Evolutionary conservation across 1,140 invertebrate genomes (phyloP), one percentile per base, ranked within the genome.

Genomic region (Caenorhabditis remanei): DNA sequence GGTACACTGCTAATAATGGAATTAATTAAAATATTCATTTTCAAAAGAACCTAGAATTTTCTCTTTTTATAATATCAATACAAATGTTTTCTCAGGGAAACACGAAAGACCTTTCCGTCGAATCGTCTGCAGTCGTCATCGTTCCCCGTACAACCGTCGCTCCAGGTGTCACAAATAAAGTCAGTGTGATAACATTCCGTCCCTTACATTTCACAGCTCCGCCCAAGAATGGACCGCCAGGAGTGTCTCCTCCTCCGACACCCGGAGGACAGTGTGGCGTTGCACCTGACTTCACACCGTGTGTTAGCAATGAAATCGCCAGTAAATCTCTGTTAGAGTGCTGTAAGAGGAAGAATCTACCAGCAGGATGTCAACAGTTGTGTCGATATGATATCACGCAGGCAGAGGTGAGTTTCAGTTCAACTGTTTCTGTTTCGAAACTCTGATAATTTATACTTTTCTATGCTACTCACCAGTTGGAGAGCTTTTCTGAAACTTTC

Each of bases 351-450:
- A 88, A 88, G 67, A 71, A 84, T 46, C 85, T 88, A 14, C 88
- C 88, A 7, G 32, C 19, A 6, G 88, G 85, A 50, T 88, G 85
- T 50, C 88, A 88, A 46, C 55, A 84, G 65, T 63, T 88, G n/a
- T 88, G 85, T 53, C n/a, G 88, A 63, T 88, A 87, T 63, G 88
- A 88, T 83, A 85, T 88, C 21, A 88, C 85, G 4, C 88, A 88
- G 61, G 21, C 43, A 4, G 87, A 85, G 67, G 87, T 88, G 43
- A n/a, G 85, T 43, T 53, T 16, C n/a, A 4, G 55, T 83, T 6
- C 48, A 6, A 50, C 48, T 13, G 48, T 50, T 13, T 6, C 48
- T 50, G 6, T 83, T 55, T 83, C 21, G 58, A 55, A 83, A 58
- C 32, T 55, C 58, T 53, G 11, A 41, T 83, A 56, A n/a, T n/a